These are phyloP conservation scores for Columbina picui DNA, from an alignment of 2,113 vertebrate species.

Conservation along the genomic window DNA sequence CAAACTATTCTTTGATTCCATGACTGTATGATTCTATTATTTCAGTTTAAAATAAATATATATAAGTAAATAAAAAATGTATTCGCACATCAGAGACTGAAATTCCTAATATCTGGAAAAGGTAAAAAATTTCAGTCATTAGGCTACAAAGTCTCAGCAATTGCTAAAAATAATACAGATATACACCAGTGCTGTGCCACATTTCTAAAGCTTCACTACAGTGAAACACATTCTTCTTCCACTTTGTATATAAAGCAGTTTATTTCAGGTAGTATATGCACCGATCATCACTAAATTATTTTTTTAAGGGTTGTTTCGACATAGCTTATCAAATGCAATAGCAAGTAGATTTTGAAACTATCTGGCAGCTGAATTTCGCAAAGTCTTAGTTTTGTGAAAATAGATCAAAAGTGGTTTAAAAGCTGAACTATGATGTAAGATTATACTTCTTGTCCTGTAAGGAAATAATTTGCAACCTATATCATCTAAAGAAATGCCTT, in stretches of 20 bases:
- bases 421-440: background rate
- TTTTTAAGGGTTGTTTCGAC: background rate
- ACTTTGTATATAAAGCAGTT: background rate
- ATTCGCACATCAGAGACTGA: background rate
- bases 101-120: background rate
- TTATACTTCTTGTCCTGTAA: background rate
- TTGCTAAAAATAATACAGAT: background rate
- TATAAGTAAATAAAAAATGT: background rate
- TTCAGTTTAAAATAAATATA: background rate
- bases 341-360: background rate
- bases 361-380: background rate
- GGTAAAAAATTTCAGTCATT: background rate
- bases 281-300: background rate
- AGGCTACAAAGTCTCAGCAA: background rate
- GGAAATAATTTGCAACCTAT: conserved; percentile 1
- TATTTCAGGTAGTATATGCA: background rate
- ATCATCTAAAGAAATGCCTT: conserved; percentile 30
- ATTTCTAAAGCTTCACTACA: background rate
- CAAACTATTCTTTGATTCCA: too few relatives aligned
- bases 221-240: background rate
- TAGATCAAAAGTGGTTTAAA: conserved; percentile 7
- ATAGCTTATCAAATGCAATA: background rate
- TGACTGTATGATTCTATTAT: background rate
- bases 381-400: background rate
- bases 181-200: background rate